Conservation (phyloP, 2,113 vertebrate species). For the Echinops telfairi region DNA sequence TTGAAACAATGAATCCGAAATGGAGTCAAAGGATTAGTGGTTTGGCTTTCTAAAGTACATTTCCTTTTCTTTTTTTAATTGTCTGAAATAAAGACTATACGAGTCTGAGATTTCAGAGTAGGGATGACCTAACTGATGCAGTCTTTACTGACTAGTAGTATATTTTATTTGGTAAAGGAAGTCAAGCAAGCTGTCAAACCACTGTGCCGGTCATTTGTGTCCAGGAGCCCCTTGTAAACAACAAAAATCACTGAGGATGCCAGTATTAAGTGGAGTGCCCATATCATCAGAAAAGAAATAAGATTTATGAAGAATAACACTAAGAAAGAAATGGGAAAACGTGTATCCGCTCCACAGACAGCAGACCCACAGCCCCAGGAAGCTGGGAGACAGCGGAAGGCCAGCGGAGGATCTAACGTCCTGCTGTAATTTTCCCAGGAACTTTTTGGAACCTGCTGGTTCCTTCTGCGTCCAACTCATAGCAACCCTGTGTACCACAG, state of each 20-base stretch:
- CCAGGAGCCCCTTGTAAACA: not conserved
- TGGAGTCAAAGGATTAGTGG: constrained; percentile 56
- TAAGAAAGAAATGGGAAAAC: not conserved
- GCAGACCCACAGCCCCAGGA: not conserved
- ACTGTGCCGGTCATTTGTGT: not conserved
- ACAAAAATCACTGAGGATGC: not conserved
- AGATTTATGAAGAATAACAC: not conserved
- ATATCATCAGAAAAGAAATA: not conserved
- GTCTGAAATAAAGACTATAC: constrained; percentile 50
- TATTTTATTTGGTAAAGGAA: not conserved
- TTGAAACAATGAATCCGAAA: constrained; percentile 76
- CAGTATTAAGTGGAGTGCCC: not conserved
- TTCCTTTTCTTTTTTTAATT: constrained; percentile 47
- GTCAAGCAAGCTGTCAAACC: not conserved
- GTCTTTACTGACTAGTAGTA: not conserved
- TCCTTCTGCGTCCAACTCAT: no score
- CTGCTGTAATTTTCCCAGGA: not conserved
- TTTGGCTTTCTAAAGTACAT: constrained; percentile 61
- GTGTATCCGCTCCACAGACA: not conserved
- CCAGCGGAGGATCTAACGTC: no score
- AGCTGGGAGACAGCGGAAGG: no score
- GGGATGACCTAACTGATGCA: not conserved
- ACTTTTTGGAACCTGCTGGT: not conserved
- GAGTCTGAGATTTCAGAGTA: constrained; percentile 33
- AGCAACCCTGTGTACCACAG: no score